Percentiles rank a stretch among this genome's conserved stretches.
Conservation (phyloP, 2,113 vertebrate species). For the Hippotragus niger region DNA sequence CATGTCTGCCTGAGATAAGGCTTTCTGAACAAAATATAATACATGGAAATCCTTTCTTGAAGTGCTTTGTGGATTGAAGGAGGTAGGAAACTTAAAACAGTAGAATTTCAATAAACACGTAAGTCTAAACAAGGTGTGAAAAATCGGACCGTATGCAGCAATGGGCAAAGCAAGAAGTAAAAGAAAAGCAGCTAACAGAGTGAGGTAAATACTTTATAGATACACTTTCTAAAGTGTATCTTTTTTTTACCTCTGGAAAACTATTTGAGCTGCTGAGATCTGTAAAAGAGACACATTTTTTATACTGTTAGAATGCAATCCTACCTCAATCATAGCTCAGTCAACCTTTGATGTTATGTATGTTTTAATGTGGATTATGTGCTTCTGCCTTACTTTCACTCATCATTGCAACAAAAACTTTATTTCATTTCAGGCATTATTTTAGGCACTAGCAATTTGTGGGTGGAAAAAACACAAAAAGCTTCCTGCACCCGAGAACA, state of each 20-base stretch:
- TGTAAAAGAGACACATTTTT: background rate
- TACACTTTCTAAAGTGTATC: background rate
- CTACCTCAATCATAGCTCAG: background rate
- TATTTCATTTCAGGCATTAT: background rate
- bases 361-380: background rate
- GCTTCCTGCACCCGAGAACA: background rate
- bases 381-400: background rate
- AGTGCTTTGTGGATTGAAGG: conserved; percentile 79
- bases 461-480: background rate
- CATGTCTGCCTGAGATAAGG: conserved; percentile 82
- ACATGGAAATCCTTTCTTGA: conserved; percentile 84
- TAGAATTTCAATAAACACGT: conserved; percentile 65
- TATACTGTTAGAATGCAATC: background rate
- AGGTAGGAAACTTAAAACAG: conserved; percentile 79
- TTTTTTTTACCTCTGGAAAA: background rate
- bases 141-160: conserved; percentile 42
- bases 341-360: background rate
- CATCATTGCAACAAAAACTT: background rate
- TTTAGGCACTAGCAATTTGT: background rate
- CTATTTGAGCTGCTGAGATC: background rate
- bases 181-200: conserved; percentile 43
- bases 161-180: conserved; percentile 49
- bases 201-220: background rate
- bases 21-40: conserved; percentile 82
- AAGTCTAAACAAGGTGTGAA: conserved; percentile 80